phyloP scores from a whole-genome alignment of 2,888 invertebrate genomes.

The Drosophila dives region DNA sequence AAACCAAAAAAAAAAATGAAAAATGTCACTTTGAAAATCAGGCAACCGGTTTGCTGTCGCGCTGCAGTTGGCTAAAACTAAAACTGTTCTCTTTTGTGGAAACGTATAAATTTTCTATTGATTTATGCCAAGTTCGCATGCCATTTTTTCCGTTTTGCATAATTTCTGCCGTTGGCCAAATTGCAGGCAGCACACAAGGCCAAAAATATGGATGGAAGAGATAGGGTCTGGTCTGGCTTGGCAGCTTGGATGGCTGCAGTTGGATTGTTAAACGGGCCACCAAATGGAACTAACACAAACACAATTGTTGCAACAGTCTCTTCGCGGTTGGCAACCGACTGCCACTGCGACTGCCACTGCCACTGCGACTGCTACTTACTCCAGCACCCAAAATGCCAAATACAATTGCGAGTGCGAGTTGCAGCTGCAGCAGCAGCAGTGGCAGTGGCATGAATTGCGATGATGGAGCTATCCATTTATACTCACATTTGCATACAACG shows the following conservation, averaged over 20 bases:
- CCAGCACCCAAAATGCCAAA: slow-evolving; percentile 29
- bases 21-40: slow-evolving; percentile 22
- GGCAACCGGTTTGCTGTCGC: slow-evolving; percentile 26
- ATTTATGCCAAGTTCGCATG: slow-evolving; percentile 81
- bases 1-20: background rate
- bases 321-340: slow-evolving; percentile 59
- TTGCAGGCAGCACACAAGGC: slow-evolving; percentile 61
- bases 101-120: slow-evolving; percentile 81
- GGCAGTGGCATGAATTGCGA: slow-evolving; percentile 72
- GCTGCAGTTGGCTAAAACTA: slow-evolving; percentile 42
- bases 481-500: slow-evolving; percentile 76
- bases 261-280: slow-evolving; percentile 5
- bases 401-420: slow-evolving; percentile 37
- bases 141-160: slow-evolving; percentile 81
- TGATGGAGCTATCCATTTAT: slow-evolving; percentile 83
- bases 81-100: slow-evolving; percentile 71
- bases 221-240: slow-evolving; percentile 30
- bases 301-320: slow-evolving; percentile 73
- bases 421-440: slow-evolving; percentile 38
- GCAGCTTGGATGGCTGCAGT: slow-evolving; percentile 4
- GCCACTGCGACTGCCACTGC: slow-evolving; percentile 32
- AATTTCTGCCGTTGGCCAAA: slow-evolving; percentile 77
- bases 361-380: slow-evolving; percentile 28
- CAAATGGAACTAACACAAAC: slow-evolving; percentile 56
- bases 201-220: slow-evolving; percentile 33